Evolutionary conservation across 2,113 vertebrate genomes (phyloP), one percentile per base, ranked within the genome.

Genomic region (Oreochromis aureus): DNA sequence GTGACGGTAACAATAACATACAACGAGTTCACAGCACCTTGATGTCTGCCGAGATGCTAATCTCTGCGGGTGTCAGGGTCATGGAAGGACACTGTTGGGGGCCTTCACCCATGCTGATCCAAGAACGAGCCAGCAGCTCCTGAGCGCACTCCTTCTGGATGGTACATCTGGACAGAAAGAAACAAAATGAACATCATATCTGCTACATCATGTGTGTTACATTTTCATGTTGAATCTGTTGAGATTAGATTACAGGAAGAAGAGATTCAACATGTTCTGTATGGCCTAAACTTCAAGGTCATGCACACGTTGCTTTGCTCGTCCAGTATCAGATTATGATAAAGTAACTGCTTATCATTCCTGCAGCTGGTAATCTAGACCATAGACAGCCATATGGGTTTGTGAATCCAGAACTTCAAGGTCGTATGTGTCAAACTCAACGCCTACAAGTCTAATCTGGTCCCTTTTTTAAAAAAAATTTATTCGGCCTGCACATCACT

Each of bases 71-170:
- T n/a, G 98, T 94, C 61, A 99, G 95, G 11, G 95, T 97, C 97
- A 99, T 98, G 84, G 97, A 93, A 0, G 98, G 99, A 91, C 99
- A 99, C 92, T 96, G 97, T 81, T 97, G 80, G 1, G 96, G 95
- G 27, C 98, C 98, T 10, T 96, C 97, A 0, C 95, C 95, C 44
- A 96, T 95, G 1, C 97, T 97, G 13, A 97, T 98, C 98, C 98
- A 99, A 81, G 97, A 98, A 13, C 94, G 96, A 1, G 92, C 90
- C 87, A 96, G 91, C 8, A 93, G 94, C 59, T 95, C 95, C 88
- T 96, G 96, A 46, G 87, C 78, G 16, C 98, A 99, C 76, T 98
- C 98, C 3, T 96, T 96, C 95, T 97, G 97, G 91, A 99, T 93
- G 19, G 97, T 97, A 89, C 99, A 99, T 94, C 99, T 96, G 91